These are phyloP conservation scores for Epiblema foenella DNA, from an alignment of 2,888 invertebrate species.

Conservation along the genomic window DNA sequence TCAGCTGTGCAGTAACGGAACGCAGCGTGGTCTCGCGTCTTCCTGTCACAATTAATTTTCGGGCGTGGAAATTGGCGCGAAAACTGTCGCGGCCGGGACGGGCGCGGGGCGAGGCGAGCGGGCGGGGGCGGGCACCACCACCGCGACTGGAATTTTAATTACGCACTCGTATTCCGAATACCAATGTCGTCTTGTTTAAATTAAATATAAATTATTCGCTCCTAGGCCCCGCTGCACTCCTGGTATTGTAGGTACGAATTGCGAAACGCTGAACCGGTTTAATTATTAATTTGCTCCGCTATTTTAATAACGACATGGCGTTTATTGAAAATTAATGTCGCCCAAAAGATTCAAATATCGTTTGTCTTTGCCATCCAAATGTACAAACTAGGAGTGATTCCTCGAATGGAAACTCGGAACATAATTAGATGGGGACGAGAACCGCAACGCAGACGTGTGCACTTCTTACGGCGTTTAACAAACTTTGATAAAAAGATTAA, in stretches of 20 bases:
- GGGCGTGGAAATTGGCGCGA: constrained; percentile 85
- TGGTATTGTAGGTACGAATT: constrained; percentile 67
- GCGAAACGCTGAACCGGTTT: constrained; percentile 75
- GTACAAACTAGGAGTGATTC: constrained; percentile 36
- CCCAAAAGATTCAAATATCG: constrained; percentile 26
- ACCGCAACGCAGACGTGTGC: constrained; percentile 74
- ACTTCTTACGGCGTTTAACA: constrained; percentile 81
- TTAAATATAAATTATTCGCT: constrained; percentile 85
- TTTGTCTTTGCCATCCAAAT: constrained; percentile 25
- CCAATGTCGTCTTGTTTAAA: constrained; percentile 85
- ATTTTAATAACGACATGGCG: constrained; percentile 31
- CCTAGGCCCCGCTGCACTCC: constrained; percentile 78
- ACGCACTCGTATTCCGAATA: constrained; percentile 85
- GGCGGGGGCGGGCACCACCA: constrained; percentile 63
- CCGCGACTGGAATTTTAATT: constrained; percentile 84
- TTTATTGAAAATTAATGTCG: constrained; percentile 28
- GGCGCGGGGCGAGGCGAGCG: constrained; percentile 55
- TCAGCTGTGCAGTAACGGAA: constrained; percentile 72
- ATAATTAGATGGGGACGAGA: constrained; percentile 79
- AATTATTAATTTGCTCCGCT: constrained; percentile 61
- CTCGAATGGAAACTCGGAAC: constrained; percentile 64
- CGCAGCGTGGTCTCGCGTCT: constrained; percentile 80
- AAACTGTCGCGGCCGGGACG: constrained; percentile 78
- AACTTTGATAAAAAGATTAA: constrained; percentile 86
- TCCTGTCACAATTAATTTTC: constrained; percentile 86